phyloP scores from a whole-genome alignment of 2,113 vertebrate species.

The Psettodes erumei region DNA sequence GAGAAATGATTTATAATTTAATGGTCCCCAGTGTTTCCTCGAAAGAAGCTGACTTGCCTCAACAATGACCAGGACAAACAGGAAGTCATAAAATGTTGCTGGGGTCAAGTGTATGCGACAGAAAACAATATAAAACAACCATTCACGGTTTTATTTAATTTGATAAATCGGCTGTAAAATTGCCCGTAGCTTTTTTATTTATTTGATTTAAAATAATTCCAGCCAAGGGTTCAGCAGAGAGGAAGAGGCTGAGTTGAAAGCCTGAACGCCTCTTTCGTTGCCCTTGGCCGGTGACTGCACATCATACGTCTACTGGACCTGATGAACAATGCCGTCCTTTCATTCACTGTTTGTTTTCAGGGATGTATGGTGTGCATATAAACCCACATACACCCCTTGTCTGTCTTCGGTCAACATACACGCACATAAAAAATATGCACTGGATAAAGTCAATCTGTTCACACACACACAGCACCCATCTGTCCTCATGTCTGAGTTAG shows the following conservation, averaged over 20 bases:
- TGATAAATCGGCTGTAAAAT: conserved; percentile 15
- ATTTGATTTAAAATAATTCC: conserved; percentile 22
- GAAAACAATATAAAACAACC: conserved; percentile 4
- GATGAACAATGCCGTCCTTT: conserved; percentile 57
- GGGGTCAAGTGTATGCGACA: background rate
- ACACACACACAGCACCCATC: conserved; percentile 43
- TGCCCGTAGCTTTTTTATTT: background rate
- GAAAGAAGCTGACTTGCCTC: conserved; percentile 16
- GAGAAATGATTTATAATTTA: conserved; percentile 53
- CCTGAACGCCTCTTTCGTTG: conserved; percentile 9
- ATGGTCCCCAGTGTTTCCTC: conserved; percentile 59
- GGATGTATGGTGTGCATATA: conserved; percentile 42
- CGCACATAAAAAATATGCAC: conserved; percentile 33
- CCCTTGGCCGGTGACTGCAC: conserved; percentile 15
- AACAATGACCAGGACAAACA: conserved; percentile 61
- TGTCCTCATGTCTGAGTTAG: conserved; percentile 63
- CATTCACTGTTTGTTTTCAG: conserved; percentile 65
- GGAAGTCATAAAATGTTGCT: conserved; percentile 64
- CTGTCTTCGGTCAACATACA: conserved; percentile 47
- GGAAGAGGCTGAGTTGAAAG: conserved; percentile 7
- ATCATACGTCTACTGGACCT: background rate
- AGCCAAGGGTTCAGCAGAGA: background rate
- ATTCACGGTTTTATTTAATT: background rate
- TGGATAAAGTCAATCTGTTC: conserved; percentile 60
- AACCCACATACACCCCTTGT: conserved; percentile 24